Evolutionary conservation across 2,113 vertebrate species (phyloP).

Genomic region (Indicator indicator): DNA sequence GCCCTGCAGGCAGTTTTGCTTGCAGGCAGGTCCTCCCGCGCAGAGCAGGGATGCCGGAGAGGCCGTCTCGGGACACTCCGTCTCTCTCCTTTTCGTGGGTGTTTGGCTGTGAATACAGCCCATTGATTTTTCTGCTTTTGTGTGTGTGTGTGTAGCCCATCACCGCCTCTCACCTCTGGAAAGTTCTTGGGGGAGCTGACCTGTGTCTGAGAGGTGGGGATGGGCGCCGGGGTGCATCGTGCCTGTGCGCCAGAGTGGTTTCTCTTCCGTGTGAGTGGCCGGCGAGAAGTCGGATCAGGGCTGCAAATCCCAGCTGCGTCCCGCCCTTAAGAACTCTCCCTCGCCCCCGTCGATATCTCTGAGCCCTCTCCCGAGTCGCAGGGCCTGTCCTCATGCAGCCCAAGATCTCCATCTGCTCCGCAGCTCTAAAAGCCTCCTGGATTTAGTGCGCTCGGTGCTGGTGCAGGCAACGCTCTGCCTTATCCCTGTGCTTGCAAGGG

Average conservation of each 20-base stretch:
- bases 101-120: not conserved
- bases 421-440: constrained; percentile 24
- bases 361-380: constrained; percentile 24
- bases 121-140: fast-evolving
- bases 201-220: not conserved
- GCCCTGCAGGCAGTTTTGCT: not conserved
- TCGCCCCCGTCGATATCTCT: not conserved
- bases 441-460: not conserved
- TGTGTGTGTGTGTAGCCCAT: not conserved
- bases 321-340: constrained; percentile 32
- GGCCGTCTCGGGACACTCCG: not conserved
- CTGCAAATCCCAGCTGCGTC: constrained; percentile 42
- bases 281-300: not conserved
- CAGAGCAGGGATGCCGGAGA: not conserved
- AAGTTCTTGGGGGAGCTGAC: not conserved
- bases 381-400: constrained; percentile 65
- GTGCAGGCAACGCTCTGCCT: not conserved
- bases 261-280: not conserved
- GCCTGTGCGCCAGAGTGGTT: not conserved
- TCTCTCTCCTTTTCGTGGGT: not conserved
- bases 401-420: constrained; percentile 56
- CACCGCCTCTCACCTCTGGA: not conserved
- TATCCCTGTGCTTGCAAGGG: not conserved
- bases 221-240: fast-evolving
- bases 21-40: not conserved